phyloP scores from a whole-genome alignment of 2,113 vertebrate genomes.

The Typhlomys cinereus region DNA sequence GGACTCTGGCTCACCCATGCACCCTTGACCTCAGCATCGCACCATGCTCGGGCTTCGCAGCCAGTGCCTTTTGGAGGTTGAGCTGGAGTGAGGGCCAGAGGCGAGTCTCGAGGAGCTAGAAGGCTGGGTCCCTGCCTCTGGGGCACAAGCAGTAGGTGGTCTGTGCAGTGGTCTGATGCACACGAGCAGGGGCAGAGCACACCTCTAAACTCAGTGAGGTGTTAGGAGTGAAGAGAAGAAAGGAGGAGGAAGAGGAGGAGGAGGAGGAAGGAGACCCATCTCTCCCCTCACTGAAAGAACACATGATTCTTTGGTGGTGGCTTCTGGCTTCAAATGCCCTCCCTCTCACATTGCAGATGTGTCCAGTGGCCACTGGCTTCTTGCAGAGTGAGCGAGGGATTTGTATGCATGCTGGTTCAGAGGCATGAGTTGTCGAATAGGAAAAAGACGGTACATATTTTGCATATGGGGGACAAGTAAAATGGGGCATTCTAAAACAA shows the following conservation, averaged over 20 bases:
- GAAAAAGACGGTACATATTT: background rate
- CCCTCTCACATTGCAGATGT: background rate
- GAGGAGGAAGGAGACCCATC: background rate
- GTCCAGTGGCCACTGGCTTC: background rate
- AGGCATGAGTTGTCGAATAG: slow-evolving; percentile 19
- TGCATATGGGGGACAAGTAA: background rate
- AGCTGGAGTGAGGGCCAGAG: accelerated
- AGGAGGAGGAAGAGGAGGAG: background rate
- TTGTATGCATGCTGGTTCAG: background rate
- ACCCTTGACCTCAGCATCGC: background rate
- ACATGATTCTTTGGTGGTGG: background rate
- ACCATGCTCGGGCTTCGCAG: accelerated
- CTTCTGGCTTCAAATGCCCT: background rate
- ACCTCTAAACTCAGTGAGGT: background rate
- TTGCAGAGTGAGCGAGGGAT: too few relatives aligned
- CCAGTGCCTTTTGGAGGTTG: background rate
- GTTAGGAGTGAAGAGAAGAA: background rate
- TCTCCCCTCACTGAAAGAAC: background rate
- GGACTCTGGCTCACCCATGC: background rate
- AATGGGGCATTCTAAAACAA: slow-evolving; percentile 56
- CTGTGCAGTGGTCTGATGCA: background rate
- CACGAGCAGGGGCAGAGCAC: accelerated
- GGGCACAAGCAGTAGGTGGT: background rate
- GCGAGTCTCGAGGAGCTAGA: accelerated
- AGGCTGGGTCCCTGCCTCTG: background rate